Conservation (phyloP, 2,797 vertebrate genomes). For the Cirrhinus mrigala region DNA sequence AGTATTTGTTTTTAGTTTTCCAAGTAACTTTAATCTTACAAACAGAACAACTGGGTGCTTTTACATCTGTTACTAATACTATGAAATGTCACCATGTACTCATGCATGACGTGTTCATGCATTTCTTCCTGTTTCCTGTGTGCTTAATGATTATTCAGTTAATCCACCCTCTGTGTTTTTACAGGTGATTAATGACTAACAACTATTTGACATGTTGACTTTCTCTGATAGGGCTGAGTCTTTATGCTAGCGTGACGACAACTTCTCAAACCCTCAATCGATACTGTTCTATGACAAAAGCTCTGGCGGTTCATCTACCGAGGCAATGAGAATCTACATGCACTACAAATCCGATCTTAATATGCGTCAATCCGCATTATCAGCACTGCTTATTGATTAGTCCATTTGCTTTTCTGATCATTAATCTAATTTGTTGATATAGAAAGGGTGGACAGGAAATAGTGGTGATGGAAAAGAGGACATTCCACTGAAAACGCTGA, state of each 20-base stretch:
- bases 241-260: background rate
- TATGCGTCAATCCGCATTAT: background rate
- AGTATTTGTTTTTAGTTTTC: conserved; percentile 1
- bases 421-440: conserved; percentile 9
- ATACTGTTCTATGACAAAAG: conserved; percentile 16
- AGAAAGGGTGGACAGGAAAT: conserved; percentile 13
- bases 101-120: conserved; percentile 8
- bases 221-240: conserved; percentile 48
- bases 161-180: background rate
- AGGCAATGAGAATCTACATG: background rate
- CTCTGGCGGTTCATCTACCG: background rate
- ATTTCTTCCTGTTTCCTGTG: conserved; percentile 41
- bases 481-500: conserved; percentile 28
- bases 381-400: conserved; percentile 42
- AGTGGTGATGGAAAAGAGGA: background rate
- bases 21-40: background rate
- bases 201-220: conserved; percentile 48
- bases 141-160: conserved; percentile 37
- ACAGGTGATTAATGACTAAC: conserved; percentile 29
- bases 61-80: conserved; percentile 27
- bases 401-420: conserved; percentile 51
- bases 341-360: background rate
- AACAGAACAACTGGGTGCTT: background rate
- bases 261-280: conserved; percentile 17
- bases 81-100: conserved; percentile 1